Evolutionary conservation across 2,797 vertebrate species (phyloP).

Genomic region (Morelia viridis): DNA sequence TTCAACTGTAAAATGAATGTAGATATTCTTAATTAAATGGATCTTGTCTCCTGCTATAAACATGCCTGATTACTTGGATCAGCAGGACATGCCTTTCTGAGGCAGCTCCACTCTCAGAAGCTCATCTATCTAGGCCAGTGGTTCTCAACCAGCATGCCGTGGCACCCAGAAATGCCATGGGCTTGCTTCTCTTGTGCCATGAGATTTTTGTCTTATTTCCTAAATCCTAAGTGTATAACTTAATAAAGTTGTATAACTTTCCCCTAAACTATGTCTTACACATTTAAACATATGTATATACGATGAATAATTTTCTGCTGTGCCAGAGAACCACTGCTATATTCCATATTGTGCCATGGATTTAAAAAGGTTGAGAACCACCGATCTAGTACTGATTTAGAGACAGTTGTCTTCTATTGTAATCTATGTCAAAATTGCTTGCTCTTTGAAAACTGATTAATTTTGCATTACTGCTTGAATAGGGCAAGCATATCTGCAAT

Average conservation of each 20-base stretch:
- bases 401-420: neutral
- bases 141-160: neutral
- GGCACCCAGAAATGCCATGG: neutral
- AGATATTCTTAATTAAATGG: neutral
- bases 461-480: no score
- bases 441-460: no score
- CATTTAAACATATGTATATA: neutral
- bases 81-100: neutral
- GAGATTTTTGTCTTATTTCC: neutral
- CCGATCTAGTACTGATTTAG: neutral
- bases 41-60: neutral
- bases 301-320: neutral
- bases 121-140: neutral
- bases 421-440: neutral
- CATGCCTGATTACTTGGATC: neutral
- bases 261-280: neutral
- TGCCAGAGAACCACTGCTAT: neutral
- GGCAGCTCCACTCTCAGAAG: neutral
- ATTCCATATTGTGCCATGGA: neutral
- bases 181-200: neutral
- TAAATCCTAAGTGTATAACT: neutral
- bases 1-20: neutral
- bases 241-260: neutral
- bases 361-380: neutral
- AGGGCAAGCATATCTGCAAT: no score